These are phyloP conservation scores for Alexandromys oeconomus DNA, from an alignment of 2,797 vertebrate genomes.

Conservation along the genomic window DNA sequence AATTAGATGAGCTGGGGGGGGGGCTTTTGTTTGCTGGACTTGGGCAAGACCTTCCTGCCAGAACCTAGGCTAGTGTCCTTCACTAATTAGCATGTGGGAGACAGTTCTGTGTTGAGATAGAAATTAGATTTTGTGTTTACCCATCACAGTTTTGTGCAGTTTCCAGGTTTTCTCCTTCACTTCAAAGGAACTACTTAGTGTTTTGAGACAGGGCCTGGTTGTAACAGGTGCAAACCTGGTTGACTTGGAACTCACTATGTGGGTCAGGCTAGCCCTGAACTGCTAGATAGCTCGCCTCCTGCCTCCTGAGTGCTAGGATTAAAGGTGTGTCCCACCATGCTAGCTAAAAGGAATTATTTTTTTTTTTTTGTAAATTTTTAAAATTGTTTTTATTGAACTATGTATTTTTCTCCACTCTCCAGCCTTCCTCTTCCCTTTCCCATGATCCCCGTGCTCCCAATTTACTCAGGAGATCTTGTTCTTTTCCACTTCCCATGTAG, in stretches of 20 bases:
- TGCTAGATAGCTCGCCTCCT: background rate
- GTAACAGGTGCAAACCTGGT: background rate
- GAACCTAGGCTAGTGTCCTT: background rate
- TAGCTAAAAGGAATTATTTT: background rate
- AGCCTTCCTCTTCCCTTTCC: too few species aligned
- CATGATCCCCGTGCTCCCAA: too few species aligned
- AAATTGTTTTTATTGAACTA: too few species aligned
- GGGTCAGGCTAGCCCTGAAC: background rate
- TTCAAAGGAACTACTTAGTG: constrained; percentile 31
- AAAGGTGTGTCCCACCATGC: background rate
- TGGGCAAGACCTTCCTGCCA: background rate
- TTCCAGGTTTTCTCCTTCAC: background rate
- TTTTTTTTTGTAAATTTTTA: background rate
- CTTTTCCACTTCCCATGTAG: too few species aligned
- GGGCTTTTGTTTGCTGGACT: background rate
- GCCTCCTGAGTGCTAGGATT: background rate
- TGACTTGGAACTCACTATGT: background rate
- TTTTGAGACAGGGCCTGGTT: background rate
- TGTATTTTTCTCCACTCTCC: too few species aligned
- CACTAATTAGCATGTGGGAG: background rate
- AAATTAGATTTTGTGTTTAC: constrained; percentile 30
- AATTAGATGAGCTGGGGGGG: background rate
- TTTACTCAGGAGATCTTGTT: too few species aligned
- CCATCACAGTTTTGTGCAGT: background rate
- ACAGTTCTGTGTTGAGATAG: background rate